phyloP scores from a whole-genome alignment of 2,888 invertebrate genomes.

The Epinotia ramella region DNA sequence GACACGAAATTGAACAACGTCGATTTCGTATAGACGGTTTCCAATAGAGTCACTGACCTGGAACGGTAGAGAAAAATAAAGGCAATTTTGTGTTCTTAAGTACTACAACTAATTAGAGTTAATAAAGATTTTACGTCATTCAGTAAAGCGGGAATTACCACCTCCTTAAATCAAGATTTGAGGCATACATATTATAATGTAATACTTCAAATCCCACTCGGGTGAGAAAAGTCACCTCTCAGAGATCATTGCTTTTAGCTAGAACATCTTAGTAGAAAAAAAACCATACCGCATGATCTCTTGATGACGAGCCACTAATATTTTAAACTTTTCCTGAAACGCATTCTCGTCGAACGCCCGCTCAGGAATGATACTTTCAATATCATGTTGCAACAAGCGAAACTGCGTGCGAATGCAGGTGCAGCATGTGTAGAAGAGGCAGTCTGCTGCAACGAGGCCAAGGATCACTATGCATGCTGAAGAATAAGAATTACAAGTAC shows the following conservation, averaged over 20 bases:
- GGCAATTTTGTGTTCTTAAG: neutral
- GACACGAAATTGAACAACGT: slow-evolving; percentile 64
- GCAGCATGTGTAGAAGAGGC: slow-evolving; percentile 63
- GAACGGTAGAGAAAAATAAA: slow-evolving; percentile 18
- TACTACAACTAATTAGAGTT: neutral
- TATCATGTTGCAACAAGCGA: slow-evolving; percentile 56
- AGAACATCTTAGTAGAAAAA: too few species aligned
- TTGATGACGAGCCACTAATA: slow-evolving; percentile 64
- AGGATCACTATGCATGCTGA: slow-evolving; percentile 58
- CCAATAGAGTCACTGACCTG: slow-evolving; percentile 61
- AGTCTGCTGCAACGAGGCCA: slow-evolving; percentile 56
- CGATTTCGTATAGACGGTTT: slow-evolving; percentile 61
- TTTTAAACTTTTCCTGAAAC: slow-evolving; percentile 53
- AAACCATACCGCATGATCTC: slow-evolving; percentile 58
- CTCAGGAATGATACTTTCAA: slow-evolving; percentile 55
- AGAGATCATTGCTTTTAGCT: too few species aligned
- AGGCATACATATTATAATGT: neutral
- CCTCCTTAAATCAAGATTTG: neutral
- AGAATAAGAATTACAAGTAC: neutral
- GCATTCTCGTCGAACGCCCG: slow-evolving; percentile 46
- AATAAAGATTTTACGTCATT: neutral
- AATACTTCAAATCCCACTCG: neutral
- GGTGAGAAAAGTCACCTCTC: neutral
- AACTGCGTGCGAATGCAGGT: slow-evolving; percentile 66
- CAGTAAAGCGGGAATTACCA: neutral